A percentile compares a stretch with the other conserved stretches of the same genome.
Conservation (phyloP, 2,797 vertebrate genomes). For the Rhinogobio ventralis region DNA sequence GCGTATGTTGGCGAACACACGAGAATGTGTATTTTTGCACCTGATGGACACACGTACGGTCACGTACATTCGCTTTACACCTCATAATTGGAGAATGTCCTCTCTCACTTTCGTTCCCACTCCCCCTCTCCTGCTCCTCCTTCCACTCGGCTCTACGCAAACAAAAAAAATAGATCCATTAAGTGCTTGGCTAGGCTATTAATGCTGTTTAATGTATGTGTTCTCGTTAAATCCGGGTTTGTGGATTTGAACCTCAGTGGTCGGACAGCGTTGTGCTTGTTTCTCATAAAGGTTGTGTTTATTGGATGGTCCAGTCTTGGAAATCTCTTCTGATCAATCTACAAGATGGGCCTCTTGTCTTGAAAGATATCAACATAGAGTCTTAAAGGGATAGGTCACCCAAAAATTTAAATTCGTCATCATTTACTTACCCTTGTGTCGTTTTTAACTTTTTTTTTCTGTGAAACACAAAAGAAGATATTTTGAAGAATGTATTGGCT, state of each 20-base stretch:
- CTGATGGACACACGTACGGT: constrained; percentile 86
- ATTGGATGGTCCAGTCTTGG: constrained; percentile 47
- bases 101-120: constrained; percentile 30
- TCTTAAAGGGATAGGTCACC: constrained; percentile 25
- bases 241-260: constrained; percentile 77
- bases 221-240: constrained; percentile 86
- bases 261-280: constrained; percentile 58
- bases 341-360: constrained; percentile 41
- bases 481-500: not conserved
- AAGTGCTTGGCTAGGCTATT: constrained; percentile 84
- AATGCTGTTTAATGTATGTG: constrained; percentile 91
- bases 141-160: constrained; percentile 76
- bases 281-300: constrained; percentile 45
- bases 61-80: constrained; percentile 75
- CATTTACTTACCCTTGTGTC: not conserved
- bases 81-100: constrained; percentile 13
- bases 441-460: not conserved
- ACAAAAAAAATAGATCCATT: constrained; percentile 93
- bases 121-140: constrained; percentile 26
- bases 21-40: constrained; percentile 68
- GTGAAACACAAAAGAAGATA: not conserved
- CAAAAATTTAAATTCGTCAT: not conserved
- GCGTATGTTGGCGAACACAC: not conserved
- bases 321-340: constrained; percentile 54
- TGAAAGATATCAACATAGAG: constrained; percentile 34